Evolutionary conservation across 2,797 vertebrate species (phyloP), one percentile per base, ranked within the genome.

Genomic region (Peromyscus nudipes): DNA sequence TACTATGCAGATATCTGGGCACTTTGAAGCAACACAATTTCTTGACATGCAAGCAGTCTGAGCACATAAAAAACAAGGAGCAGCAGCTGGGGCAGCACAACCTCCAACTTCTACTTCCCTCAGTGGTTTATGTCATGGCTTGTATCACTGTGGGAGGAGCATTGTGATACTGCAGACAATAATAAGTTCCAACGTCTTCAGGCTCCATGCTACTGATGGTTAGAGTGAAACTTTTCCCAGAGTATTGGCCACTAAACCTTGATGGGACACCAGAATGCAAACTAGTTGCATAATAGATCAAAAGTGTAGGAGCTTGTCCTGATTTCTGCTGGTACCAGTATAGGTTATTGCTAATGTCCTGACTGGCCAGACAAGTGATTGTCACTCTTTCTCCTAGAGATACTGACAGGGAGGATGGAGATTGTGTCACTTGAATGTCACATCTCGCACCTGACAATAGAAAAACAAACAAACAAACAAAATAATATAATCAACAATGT

Each of bases 141-240:
- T 84, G 2, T 69, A 86, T 52, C 84, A 86, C 84, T 86, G 43
- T 69, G 64, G 2, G 64, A 43, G 52, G 71, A 1, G 0, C 0
- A 52, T 0, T 27, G 0, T 17, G 0, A 85, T 0, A 0, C 1
- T 90, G 80, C 5, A 6, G 9, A 37, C 80, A 71, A 5, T 13
- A 62, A 31, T 85, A 85, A 31, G 0, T 25, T 27, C 1, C 73
- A 37, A 13, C 2, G 37, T 76, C 62, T 29, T 79, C 31, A 62
- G 31, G 19, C 81, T 85, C 4, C 69, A 95, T 0, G 2, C 1
- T 62, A 13, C 49, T 91, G 75, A 91, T 80, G 52, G 52, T 86
- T 65, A 95, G 34, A 34, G 4, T 52, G 34, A 49, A 95, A 31
- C 69, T 75, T 80, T 40, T 43, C 8, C 49, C 73, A 86, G 57